phyloP scores from a whole-genome alignment of 2,888 invertebrate species.

The Polydrusus pterygomalis region DNA sequence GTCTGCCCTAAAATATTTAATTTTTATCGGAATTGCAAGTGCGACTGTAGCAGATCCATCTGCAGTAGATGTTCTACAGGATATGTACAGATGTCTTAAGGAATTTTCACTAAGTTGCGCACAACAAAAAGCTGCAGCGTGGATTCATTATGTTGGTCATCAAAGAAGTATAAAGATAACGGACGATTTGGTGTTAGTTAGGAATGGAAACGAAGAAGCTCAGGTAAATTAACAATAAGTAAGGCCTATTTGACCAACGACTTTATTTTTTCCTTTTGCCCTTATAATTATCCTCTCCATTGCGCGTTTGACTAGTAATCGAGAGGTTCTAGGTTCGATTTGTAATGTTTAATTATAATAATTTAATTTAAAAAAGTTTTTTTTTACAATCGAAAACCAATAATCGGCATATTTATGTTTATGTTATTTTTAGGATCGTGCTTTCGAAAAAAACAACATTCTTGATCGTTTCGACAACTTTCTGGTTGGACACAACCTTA shows the following conservation, averaged over 20 bases:
- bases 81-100: constrained; percentile 80
- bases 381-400: too few relatives aligned
- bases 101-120: constrained; percentile 82
- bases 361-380: too few relatives aligned
- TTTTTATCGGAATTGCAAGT: constrained; percentile 39
- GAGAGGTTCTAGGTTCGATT: too few relatives aligned
- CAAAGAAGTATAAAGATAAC: constrained; percentile 83
- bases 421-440: constrained; percentile 56
- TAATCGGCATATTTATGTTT: too few relatives aligned
- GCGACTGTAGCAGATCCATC: constrained; percentile 65
- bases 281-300: too few relatives aligned
- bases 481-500: constrained; percentile 82
- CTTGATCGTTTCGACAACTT: constrained; percentile 83
- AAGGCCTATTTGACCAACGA: neutral
- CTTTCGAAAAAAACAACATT: constrained; percentile 74
- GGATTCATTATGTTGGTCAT: constrained; percentile 80
- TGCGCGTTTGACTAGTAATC: too few relatives aligned
- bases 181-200: constrained; percentile 81
- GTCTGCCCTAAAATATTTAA: constrained; percentile 47
- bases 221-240: constrained; percentile 41
- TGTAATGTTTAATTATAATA: too few relatives aligned
- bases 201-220: constrained; percentile 72
- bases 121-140: constrained; percentile 83
- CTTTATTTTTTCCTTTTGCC: too few relatives aligned
- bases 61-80: constrained; percentile 77